Evolutionary conservation across 2,888 invertebrate species (phyloP), one percentile per base, ranked within the genome.

Genomic region (Lithophane semibrunnea): DNA sequence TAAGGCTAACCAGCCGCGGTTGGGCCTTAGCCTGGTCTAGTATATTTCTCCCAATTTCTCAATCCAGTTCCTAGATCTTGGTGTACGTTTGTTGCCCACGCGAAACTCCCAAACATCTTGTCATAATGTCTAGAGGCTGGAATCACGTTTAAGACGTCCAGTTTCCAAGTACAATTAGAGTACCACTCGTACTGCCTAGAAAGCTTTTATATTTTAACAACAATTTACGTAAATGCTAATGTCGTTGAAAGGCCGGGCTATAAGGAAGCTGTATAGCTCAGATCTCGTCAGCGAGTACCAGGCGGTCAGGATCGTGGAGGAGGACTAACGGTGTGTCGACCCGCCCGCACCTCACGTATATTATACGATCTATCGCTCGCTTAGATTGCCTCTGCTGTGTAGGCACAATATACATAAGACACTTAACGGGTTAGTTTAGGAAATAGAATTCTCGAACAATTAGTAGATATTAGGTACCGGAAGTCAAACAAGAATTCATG

Each of bases 261-360:
- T 82, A 77, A 87, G 87, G 82, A 86, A 87, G 65, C 73, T 24
- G 67, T 64, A 42, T 61, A 42, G 47, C 52, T 70, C 58, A 24
- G 52, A 60, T 72, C 60, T 58, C 71, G 70, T 67, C 61, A 10
- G 54, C 54, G 8, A 58, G 70, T 75, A 75, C 86, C 73, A 77
- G 75, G 82, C 75, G 65, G 21, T 44, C 66, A 77, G 79, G 76
- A 68, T 49, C n/a, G 44, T 70, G 60, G 69, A 78, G 49, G 67
- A 77, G 58, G 9, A 21, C 54, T 75, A 87, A 86, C 88, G 88
- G 88, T 66, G 66, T n/a, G 18, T 73, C 64, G 87, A 85, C 79
- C 82, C 54, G 61, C 70, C 37, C 49, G 77, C 86, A 82, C 79
- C 88, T 82, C 85, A 68, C 85, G 75, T 70, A 49, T 44, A 44